Evolutionary conservation across 2,888 invertebrate genomes (phyloP).

Genomic region (Steromphala cineraria): DNA sequence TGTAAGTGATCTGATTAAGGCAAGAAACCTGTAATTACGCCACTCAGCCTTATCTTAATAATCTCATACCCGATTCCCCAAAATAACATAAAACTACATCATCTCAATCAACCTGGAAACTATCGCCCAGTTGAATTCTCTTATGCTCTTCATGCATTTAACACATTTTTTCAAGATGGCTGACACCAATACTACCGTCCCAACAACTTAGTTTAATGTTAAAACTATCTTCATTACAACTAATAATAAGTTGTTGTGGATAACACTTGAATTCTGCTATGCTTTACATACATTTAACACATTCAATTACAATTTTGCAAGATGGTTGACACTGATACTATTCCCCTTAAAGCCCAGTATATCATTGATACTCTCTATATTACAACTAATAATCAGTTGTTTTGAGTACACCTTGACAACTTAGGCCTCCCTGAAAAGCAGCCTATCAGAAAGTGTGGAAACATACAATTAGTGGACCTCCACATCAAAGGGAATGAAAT

Average conservation of each 20-base stretch:
- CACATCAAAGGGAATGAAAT: not conserved
- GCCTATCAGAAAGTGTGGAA: not conserved
- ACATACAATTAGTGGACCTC: not conserved
- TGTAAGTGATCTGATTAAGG: too few species aligned
- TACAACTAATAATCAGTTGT: not conserved
- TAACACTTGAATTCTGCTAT: not conserved
- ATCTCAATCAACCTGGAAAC: too few species aligned
- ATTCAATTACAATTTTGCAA: not conserved
- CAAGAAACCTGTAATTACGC: too few species aligned
- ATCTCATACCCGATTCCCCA: too few species aligned
- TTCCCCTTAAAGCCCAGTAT: not conserved
- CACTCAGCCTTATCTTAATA: too few species aligned
- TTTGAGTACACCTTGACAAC: not conserved
- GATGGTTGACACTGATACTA: not conserved
- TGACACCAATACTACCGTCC: not conserved
- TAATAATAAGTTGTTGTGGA: not conserved
- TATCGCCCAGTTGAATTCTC: too few species aligned
- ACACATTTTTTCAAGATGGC: not conserved
- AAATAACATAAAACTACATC: too few species aligned
- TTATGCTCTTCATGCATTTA: not conserved
- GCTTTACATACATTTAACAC: not conserved
- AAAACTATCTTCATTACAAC: not conserved
- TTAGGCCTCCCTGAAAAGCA: not conserved
- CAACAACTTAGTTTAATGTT: not conserved
- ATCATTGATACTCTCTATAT: not conserved